These are phyloP conservation scores for Enchytraeus crypticus DNA, from an alignment of 2,888 invertebrate genomes.

Conservation along the genomic window DNA sequence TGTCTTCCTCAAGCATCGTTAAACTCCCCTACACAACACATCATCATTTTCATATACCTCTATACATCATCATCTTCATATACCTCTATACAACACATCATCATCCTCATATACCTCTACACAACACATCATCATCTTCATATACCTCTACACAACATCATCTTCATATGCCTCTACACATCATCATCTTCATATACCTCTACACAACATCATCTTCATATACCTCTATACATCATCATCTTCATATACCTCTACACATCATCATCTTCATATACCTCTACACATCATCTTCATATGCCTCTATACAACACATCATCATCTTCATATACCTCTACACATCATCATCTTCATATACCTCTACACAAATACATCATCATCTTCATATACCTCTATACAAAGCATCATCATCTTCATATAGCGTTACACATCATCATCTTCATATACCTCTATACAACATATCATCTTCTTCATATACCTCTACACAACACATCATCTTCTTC, in stretches of 20 bases:
- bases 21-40: slow-evolving; percentile 26
- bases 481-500: too few relatives aligned
- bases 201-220: slow-evolving; percentile 8
- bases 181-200: slow-evolving; percentile 29
- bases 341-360: too few relatives aligned
- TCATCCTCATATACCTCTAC: too few relatives aligned
- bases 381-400: slow-evolving; percentile 26
- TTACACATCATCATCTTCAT: not conserved
- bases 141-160: too few relatives aligned
- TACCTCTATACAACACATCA: not conserved
- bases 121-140: too few relatives aligned
- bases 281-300: too few relatives aligned
- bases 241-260: not conserved
- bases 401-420: not conserved
- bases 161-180: too few relatives aligned
- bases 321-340: too few relatives aligned
- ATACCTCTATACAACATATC: not conserved
- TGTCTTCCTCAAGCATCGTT: slow-evolving; percentile 39
- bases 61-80: not conserved
- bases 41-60: not conserved
- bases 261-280: not conserved
- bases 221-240: not conserved
- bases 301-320: too few relatives aligned
- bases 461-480: too few relatives aligned
- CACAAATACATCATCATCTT: too few relatives aligned